phyloP scores from a whole-genome alignment of 2,797 vertebrate genomes.

The Enteromius radiatus region DNA sequence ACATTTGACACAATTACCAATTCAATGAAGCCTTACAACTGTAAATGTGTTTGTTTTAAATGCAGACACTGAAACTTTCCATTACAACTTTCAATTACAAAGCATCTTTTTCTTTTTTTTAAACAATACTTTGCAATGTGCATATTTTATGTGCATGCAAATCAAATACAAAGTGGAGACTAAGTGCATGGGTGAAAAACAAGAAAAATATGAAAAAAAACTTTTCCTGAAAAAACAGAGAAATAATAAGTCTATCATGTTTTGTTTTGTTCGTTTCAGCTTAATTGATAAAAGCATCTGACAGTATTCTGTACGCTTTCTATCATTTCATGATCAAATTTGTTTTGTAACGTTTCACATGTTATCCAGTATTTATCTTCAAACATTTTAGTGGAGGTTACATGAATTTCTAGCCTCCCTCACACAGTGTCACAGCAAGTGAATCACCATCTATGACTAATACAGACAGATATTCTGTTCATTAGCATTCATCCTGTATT shows the following conservation, averaged over 20 bases:
- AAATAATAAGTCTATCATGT: not conserved
- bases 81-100: not conserved
- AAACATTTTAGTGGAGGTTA: not conserved
- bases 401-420: not conserved
- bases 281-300: not conserved
- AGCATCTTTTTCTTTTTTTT: not conserved
- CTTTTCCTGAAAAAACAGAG: not conserved
- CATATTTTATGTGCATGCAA: not conserved
- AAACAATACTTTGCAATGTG: not conserved
- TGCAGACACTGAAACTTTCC: not conserved
- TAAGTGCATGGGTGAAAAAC: not conserved
- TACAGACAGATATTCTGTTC: not conserved
- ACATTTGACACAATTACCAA: not conserved
- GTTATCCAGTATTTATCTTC: constrained; percentile 4
- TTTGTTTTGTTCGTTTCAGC: not conserved
- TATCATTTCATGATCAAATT: not conserved
- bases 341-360: not conserved
- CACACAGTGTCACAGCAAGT: not conserved
- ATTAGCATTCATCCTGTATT: constrained; percentile 14
- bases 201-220: not conserved
- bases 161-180: not conserved
- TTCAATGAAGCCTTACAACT: not conserved
- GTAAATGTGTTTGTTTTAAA: not conserved
- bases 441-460: constrained; percentile 31
- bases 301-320: not conserved